Evolutionary conservation across 1,140 invertebrate species (phyloP).

Genomic region (Drosophila mauritiana): DNA sequence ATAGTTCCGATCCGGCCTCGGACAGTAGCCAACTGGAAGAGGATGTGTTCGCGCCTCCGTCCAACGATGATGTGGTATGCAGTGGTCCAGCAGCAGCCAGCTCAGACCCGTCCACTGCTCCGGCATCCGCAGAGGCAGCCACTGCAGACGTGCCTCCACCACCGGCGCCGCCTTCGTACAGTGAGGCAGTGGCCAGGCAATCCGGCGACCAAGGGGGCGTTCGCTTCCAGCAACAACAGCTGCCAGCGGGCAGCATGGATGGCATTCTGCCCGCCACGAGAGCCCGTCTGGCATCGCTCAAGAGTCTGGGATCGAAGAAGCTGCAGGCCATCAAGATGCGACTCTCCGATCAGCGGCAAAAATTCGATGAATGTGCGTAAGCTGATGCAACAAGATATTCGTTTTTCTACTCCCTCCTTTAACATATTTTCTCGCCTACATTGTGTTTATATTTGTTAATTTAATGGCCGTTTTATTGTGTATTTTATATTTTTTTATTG

Average conservation of each 20-base stretch:
- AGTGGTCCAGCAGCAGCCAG: conserved; percentile 35
- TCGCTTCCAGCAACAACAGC: conserved; percentile 73
- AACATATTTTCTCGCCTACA: conserved; percentile 34
- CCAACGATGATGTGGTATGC: conserved; percentile 50
- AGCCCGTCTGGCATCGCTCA: conserved; percentile 87
- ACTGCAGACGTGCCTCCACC: conserved; percentile 28
- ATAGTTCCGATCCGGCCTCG: conserved; percentile 79
- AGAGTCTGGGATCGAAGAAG: conserved; percentile 89
- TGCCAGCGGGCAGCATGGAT: conserved; percentile 60
- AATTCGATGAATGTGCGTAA: conserved; percentile 82
- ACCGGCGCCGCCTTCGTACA: conserved; percentile 62
- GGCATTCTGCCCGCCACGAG: conserved; percentile 85
- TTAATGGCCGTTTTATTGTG: conserved; percentile 36
- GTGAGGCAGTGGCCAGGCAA: conserved; percentile 46
- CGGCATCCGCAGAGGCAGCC: conserved; percentile 12
- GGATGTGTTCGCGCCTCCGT: conserved; percentile 72
- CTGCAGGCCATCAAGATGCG: conserved; percentile 88
- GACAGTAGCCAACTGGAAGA: conserved; percentile 77
- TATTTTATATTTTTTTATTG: conserved; percentile 32
- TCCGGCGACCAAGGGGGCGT: conserved; percentile 28
- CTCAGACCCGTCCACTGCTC: conserved; percentile 5
- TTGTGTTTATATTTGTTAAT: conserved; percentile 43
- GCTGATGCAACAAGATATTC: not conserved
- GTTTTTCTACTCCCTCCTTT: conserved; percentile 2
- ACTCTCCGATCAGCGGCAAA: conserved; percentile 87